Evolutionary conservation across 2,113 vertebrate species (phyloP).

Genomic region (Laticauda laticaudata): DNA sequence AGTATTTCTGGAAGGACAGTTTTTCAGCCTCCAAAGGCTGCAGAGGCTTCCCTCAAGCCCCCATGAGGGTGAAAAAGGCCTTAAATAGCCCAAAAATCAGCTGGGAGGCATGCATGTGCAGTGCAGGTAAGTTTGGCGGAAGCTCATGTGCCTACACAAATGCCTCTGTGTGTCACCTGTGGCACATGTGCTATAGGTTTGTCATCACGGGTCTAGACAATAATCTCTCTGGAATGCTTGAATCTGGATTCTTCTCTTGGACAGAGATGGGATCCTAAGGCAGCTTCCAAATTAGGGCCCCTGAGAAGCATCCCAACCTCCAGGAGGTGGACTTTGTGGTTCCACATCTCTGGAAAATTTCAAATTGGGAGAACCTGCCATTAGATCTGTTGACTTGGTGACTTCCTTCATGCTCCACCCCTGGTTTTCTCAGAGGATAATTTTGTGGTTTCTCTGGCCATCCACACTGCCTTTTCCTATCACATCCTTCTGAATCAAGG

Average conservation of each 20-base stretch:
- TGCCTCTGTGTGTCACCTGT: too few species aligned
- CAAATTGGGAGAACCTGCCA: not conserved
- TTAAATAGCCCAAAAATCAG: too few species aligned
- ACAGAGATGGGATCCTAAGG: not conserved
- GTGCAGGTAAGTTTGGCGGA: too few species aligned
- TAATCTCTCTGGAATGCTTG: not conserved
- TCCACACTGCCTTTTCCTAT: not conserved
- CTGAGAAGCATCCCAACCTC: not conserved
- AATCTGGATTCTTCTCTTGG: not conserved
- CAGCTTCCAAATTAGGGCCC: not conserved
- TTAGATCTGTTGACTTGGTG: not conserved
- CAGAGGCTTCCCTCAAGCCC: too few species aligned
- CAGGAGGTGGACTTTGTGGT: not conserved
- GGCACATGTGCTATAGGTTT: too few species aligned
- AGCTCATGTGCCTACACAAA: too few species aligned
- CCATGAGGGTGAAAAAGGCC: too few species aligned
- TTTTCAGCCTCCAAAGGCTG: too few species aligned
- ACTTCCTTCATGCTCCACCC: not conserved
- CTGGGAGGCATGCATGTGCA: too few species aligned
- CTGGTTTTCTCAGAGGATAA: not conserved
- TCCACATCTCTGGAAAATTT: not conserved
- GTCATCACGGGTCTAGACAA: not conserved
- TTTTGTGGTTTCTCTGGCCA: not conserved
- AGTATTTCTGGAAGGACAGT: too few species aligned
- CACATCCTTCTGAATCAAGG: not conserved